These are phyloP conservation scores for Hyperoplus immaculatus DNA, from an alignment of 2,797 vertebrate genomes.

Conservation along the genomic window DNA sequence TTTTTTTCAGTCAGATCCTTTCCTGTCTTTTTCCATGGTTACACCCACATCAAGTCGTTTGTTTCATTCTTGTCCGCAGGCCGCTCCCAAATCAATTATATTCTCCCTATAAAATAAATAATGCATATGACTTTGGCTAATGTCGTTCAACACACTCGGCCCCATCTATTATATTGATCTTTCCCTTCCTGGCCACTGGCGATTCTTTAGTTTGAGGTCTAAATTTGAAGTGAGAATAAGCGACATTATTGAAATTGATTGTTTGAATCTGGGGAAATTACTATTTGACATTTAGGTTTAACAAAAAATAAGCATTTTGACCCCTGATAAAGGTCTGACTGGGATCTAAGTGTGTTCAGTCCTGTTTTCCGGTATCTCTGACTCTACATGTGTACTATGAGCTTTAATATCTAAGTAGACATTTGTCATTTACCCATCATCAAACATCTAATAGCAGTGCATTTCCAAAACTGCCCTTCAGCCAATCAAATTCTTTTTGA, in stretches of 20 bases:
- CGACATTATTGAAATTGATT: neutral
- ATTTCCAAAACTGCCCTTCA: neutral
- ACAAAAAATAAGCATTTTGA: neutral
- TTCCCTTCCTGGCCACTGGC: neutral
- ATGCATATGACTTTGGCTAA: conserved; percentile 14
- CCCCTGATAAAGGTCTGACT: neutral
- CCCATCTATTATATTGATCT: conserved; percentile 7
- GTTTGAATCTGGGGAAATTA: neutral
- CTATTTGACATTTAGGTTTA: neutral
- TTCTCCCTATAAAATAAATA: conserved; percentile 19
- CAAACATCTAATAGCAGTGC: no score
- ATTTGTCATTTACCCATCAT: no score
- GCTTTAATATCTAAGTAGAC: no score
- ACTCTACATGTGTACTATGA: neutral
- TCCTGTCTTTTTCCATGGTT: neutral
- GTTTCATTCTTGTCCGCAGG: neutral
- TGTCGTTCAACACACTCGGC: neutral
- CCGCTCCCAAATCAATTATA: conserved; percentile 20
- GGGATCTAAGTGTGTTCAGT: neutral
- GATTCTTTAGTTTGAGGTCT: neutral
- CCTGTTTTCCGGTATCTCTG: neutral
- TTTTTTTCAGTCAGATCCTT: neutral
- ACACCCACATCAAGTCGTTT: conserved; percentile 7
- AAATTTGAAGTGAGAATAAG: neutral
- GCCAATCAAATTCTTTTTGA: no score